Evolutionary conservation across 2,797 vertebrate species (phyloP), one percentile per base, ranked within the genome.

Genomic region (Takifugu ocellatus): DNA sequence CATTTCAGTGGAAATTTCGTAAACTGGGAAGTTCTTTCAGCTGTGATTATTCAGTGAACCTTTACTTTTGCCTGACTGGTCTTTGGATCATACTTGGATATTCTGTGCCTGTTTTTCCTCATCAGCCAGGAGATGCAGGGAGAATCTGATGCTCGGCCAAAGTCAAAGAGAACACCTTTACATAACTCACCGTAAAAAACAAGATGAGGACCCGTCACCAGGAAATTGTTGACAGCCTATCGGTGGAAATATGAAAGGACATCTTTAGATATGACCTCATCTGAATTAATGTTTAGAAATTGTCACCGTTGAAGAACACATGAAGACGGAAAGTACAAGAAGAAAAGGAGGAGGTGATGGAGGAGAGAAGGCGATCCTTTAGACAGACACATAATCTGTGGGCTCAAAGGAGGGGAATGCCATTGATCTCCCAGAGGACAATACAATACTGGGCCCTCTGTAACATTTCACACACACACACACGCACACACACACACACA

Each of bases 351-450:
- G 61, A 79, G 61, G 64, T 61, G 51, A 47, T 63, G 51, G 52
- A 68, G 62, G 51, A 63, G 54, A 68, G 43, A 47, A 64, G 65
- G 74, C 46, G 56, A 70, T 70, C 58, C 69, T 79, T 83, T 54
- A 82, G 71, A 68, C 66, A 52, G 59, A 69, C 75, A 72, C 74
- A 89, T 85, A 84, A 83, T 84, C 78, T 84, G 82, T 59, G 45
- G 63, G 66, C 78, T 86, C 68, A 85, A 84, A 84, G 73, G 71
- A 83, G 39, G 78, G 66, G 82, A 88, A 85, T 85, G 83, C 81
- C 79, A 86, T 89, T 89, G 86, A 89, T 84, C 82, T 87, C 67
- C 57, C 59, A 67, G 65, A 80, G 83, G 77, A 86, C 83, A 88
- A 87, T 77, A 78, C 75, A 61, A 73, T 73, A 59, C 74, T 52